Conservation (phyloP, 2,113 vertebrate genomes). For the Dipodomys spectabilis region DNA sequence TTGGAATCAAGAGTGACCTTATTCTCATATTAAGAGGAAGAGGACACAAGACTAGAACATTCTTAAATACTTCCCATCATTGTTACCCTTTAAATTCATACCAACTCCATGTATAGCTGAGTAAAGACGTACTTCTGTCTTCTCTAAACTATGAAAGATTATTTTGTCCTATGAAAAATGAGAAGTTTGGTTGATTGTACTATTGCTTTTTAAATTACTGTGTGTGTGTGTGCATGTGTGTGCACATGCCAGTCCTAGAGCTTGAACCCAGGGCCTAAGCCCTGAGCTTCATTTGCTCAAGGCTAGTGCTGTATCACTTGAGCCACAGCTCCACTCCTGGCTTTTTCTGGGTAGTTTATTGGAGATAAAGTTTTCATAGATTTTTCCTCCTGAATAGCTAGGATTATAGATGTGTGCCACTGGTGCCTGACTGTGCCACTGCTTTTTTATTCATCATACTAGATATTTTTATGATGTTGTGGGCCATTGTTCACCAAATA, state of each 20-base stretch:
- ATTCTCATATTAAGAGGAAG: not conserved
- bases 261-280: too few species aligned
- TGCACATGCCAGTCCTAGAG: too few species aligned
- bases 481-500: not conserved
- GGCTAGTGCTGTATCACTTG: too few species aligned
- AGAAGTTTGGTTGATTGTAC: not conserved
- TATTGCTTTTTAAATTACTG: not conserved
- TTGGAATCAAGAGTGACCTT: not conserved
- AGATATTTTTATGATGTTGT: not conserved
- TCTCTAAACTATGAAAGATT: not conserved
- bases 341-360: too few species aligned
- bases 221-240: too few species aligned
- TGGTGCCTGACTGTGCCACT: too few species aligned
- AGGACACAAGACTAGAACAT: not conserved
- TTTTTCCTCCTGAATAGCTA: too few species aligned
- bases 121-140: not conserved
- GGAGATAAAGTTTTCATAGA: too few species aligned
- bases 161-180: not conserved
- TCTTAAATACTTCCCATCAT: not conserved
- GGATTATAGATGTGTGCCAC: too few species aligned
- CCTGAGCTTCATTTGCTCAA: too few species aligned
- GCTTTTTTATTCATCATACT: conserved; percentile 7
- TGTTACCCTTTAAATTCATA: not conserved
- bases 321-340: too few species aligned
- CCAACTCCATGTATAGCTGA: not conserved